These are phyloP conservation scores for Lordiphosa fenestrarum DNA, from an alignment of 2,888 invertebrate species.

Conservation along the genomic window DNA sequence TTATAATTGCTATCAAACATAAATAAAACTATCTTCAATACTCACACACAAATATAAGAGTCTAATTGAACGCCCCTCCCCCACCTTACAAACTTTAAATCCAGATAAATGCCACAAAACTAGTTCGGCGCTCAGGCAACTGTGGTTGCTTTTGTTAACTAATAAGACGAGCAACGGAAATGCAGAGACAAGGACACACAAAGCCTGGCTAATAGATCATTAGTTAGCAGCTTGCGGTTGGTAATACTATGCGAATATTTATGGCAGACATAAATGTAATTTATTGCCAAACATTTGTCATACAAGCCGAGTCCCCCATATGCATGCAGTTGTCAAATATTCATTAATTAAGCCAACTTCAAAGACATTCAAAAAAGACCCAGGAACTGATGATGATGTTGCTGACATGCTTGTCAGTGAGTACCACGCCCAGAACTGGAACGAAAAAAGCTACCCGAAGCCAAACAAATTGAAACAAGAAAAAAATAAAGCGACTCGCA, in stretches of 20 bases:
- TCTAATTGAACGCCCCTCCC: too few relatives aligned
- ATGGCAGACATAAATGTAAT: slow-evolving; percentile 77
- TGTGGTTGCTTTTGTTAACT: slow-evolving; percentile 58
- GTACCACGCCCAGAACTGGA: background rate
- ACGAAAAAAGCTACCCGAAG: background rate
- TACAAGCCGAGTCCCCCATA: slow-evolving; percentile 14
- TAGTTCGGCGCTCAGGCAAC: slow-evolving; percentile 36
- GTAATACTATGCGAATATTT: slow-evolving; percentile 70
- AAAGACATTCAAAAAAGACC: slow-evolving; percentile 31
- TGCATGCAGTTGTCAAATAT: slow-evolving; percentile 1
- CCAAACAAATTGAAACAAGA: slow-evolving; percentile 19
- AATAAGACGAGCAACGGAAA: slow-evolving; percentile 61
- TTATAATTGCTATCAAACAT: too few relatives aligned
- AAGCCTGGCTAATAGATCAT: slow-evolving; percentile 65
- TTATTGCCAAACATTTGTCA: slow-evolving; percentile 77
- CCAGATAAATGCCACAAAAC: too few relatives aligned
- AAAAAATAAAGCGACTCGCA: background rate
- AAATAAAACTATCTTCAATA: too few relatives aligned
- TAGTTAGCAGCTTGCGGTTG: slow-evolving; percentile 64
- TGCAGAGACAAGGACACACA: slow-evolving; percentile 19
- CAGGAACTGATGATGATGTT: slow-evolving; percentile 58
- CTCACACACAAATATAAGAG: too few relatives aligned
- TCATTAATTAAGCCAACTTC: slow-evolving; percentile 21
- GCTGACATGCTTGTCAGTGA: slow-evolving; percentile 66
- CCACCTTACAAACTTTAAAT: too few relatives aligned